Percentiles rank a stretch among this genome's conserved stretches.
phyloP scores from a whole-genome alignment of 2,113 vertebrate species.

The Stigmatopora argus region DNA sequence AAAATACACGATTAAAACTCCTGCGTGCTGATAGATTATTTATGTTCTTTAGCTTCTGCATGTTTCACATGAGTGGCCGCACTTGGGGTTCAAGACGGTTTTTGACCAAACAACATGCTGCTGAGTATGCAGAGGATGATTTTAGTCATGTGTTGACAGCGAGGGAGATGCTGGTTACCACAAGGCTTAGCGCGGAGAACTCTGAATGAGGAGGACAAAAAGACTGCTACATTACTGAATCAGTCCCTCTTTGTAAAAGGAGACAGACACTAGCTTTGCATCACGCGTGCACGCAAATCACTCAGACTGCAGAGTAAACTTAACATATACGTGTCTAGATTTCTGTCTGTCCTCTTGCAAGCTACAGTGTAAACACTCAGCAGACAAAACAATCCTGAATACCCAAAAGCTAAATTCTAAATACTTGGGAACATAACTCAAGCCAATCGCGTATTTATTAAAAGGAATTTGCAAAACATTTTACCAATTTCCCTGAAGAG shows the following conservation, averaged over 20 bases:
- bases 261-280: constrained; percentile 1
- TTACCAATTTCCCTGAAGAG: constrained; percentile 19
- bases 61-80: constrained; percentile 62
- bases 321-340: constrained; percentile 47
- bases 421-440: neutral
- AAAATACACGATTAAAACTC: constrained; percentile 44
- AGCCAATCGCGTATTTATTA: constrained; percentile 6
- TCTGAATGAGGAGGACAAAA: constrained; percentile 21
- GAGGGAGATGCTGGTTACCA: constrained; percentile 21
- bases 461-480: constrained; percentile 14
- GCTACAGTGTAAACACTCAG: constrained; percentile 38
- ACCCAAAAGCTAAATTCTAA: neutral
- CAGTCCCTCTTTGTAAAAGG: constrained; percentile 30
- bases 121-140: constrained; percentile 25
- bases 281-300: neutral
- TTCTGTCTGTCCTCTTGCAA: constrained; percentile 24
- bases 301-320: constrained; percentile 42
- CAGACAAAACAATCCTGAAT: constrained; percentile 13
- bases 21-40: constrained; percentile 60
- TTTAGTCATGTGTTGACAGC: constrained; percentile 5
- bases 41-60: constrained; percentile 58
- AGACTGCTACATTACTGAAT: constrained; percentile 31
- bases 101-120: constrained; percentile 56
- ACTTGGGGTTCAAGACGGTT: constrained; percentile 45
- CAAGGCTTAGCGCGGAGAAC: constrained; percentile 31